Conservation (phyloP, 2,888 invertebrate species). For the Camptogramma bilineatum region DNA sequence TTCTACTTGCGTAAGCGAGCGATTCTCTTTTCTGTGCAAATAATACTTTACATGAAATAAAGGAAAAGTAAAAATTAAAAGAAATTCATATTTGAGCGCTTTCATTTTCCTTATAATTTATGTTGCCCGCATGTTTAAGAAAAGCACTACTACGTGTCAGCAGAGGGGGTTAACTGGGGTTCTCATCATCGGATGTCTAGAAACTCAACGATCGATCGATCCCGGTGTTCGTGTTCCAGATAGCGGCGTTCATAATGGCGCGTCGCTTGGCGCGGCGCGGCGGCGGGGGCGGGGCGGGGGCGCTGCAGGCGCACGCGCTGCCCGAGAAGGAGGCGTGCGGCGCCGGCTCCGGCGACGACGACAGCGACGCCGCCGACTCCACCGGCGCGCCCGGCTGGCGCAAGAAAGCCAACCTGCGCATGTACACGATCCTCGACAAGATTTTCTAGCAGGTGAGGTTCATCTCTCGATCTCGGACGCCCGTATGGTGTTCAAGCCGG, state of each 20-base stretch:
- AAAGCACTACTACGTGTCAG: too few species aligned
- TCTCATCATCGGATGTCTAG: too few species aligned
- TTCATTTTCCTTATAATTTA: too few species aligned
- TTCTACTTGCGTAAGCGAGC: too few species aligned
- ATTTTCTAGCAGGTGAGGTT: constrained; percentile 80
- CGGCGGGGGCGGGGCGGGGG: constrained; percentile 31
- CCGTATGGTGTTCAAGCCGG: neutral
- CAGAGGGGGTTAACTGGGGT: too few species aligned
- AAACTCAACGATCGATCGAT: neutral
- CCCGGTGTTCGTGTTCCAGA: constrained; percentile 47
- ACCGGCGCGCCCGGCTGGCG: constrained; percentile 70
- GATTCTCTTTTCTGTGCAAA: too few species aligned
- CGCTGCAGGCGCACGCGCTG: constrained; percentile 38
- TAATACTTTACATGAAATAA: too few species aligned
- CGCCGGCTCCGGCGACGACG: constrained; percentile 48
- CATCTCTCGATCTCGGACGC: neutral
- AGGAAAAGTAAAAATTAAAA: too few species aligned
- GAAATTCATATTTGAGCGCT: too few species aligned
- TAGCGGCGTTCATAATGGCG: constrained; percentile 74
- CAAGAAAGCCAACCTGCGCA: constrained; percentile 77
- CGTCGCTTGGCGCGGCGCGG: constrained; percentile 54
- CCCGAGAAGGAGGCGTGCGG: constrained; percentile 39
- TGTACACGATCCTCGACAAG: constrained; percentile 82
- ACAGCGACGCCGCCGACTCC: constrained; percentile 53
- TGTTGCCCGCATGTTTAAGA: too few species aligned